These are phyloP conservation scores for Melikaiella ostensackeni DNA, from an alignment of 2,888 invertebrate genomes.

Conservation along the genomic window DNA sequence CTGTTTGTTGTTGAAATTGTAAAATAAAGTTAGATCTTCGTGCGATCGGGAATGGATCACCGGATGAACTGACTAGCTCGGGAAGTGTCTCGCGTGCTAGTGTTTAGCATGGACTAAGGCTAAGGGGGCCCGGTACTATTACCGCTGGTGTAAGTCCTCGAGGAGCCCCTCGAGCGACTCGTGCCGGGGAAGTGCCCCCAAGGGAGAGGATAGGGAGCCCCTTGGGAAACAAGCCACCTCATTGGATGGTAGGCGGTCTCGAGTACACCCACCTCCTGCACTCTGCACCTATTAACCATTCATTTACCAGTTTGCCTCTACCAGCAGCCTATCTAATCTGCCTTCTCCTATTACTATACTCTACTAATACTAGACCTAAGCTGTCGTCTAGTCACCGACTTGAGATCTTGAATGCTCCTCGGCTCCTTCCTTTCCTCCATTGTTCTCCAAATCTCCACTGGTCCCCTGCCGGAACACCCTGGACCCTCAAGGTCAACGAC, in stretches of 20 bases:
- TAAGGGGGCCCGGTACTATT: conserved; percentile 64
- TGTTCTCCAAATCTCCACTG: conserved; percentile 20
- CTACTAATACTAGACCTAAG: conserved; percentile 14
- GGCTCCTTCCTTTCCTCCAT: background rate
- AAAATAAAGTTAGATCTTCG: background rate
- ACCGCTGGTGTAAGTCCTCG: conserved; percentile 61
- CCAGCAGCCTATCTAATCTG: conserved; percentile 44
- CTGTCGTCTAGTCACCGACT: conserved; percentile 12
- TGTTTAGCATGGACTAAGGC: conserved; percentile 56
- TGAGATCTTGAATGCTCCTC: background rate
- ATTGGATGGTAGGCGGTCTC: conserved; percentile 77
- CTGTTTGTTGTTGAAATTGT: background rate
- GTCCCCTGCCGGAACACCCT: conserved; percentile 21
- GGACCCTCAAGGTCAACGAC: conserved; percentile 26
- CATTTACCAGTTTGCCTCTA: conserved; percentile 48
- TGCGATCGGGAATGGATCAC: conserved; percentile 37
- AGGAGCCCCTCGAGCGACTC: conserved; percentile 58
- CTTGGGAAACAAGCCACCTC: conserved; percentile 74
- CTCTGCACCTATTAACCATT: conserved; percentile 53
- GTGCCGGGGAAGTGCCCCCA: conserved; percentile 70
- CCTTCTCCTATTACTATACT: background rate
- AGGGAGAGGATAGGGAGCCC: conserved; percentile 72
- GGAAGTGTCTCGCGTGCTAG: conserved; percentile 47
- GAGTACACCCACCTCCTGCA: conserved; percentile 69
- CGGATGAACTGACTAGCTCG: conserved; percentile 44